phyloP scores from a whole-genome alignment of 2,888 invertebrate species.

The Andrena hattorfiana region DNA sequence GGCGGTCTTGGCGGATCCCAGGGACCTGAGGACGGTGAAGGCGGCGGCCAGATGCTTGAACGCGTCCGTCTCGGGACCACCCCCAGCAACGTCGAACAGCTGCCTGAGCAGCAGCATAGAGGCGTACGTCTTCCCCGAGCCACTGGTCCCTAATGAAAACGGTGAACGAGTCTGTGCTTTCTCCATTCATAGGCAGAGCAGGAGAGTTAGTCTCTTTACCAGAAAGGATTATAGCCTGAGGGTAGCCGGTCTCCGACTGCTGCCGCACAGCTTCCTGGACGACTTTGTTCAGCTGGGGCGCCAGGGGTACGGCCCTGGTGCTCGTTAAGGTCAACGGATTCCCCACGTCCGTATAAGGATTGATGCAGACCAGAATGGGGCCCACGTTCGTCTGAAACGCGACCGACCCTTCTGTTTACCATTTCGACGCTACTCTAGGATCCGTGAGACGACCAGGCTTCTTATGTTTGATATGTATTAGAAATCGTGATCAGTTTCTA shows the following conservation, averaged over 20 bases:
- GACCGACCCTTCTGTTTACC: constrained; percentile 22
- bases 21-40: constrained; percentile 96
- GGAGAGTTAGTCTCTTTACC: constrained; percentile 85
- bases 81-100: constrained; percentile 97
- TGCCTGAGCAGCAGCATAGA: constrained; percentile 96
- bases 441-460: too few relatives aligned
- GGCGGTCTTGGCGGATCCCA: constrained; percentile 96
- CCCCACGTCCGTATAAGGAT: constrained; percentile 94
- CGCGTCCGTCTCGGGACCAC: constrained; percentile 97
- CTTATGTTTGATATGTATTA: too few relatives aligned
- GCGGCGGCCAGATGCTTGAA: constrained; percentile 98
- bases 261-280: constrained; percentile 97
- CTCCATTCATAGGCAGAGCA: too few relatives aligned
- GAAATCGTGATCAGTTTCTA: background rate
- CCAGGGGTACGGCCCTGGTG: constrained; percentile 90
- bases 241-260: constrained; percentile 97
- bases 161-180: background rate
- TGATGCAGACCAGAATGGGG: constrained; percentile 95
- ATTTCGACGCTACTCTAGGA: background rate
- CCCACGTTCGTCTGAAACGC: constrained; percentile 95
- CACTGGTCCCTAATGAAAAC: constrained; percentile 90
- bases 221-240: constrained; percentile 96
- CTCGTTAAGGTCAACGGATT: constrained; percentile 95
- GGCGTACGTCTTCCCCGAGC: constrained; percentile 97
- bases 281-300: constrained; percentile 94